Evolutionary conservation across 2,888 invertebrate species (phyloP), one percentile per base, ranked within the genome.

Genomic region (Melanargia galathea): DNA sequence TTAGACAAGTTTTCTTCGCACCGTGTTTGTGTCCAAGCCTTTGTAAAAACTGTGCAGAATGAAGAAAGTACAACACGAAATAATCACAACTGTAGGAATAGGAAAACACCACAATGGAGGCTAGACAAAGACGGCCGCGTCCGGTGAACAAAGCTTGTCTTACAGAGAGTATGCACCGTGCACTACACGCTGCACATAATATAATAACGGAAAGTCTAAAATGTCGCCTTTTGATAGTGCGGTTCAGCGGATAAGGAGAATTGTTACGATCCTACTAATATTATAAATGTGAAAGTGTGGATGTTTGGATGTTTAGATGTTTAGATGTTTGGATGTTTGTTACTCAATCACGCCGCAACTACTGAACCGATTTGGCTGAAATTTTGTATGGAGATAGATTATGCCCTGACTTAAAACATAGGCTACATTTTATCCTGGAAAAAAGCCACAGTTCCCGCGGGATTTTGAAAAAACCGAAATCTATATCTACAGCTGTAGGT

Each of bases 121-220:
- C 46, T 54, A 60, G 57, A 67, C 67, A 67, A 67, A 67, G 67
- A 59, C 64, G 51, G 43, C 55, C 62, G 56, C 62, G 62, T 55
- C 66, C 59, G 62, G 56, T 20, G 46, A 55, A 66, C 62, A 64
- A 63, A 65, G 62, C 64, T 33, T 33, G 45, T 45, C 57, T 45
- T 38, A 63, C 58, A 46, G 22, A 46, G 43, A 18, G 43, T 54
- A 13, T 38, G 43, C 22, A 35, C 22, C 8, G 26, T 26, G 33
- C 38, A 18, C 22, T 3, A 16, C 26, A 33, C 38, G 16, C 16
- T 48, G 49, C 18, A 57, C 35, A 58, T 51, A 62, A 62, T 63
- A 58, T 49, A 62, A 62, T 62, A 52, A 52, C 62, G 33, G 43
- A 57, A 57, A 52, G 52, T 52, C 24, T 18, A 52, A 30, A 46